Base-by-base conservation (phyloP, 2,888 invertebrate genomes). In the Pseudanteris insignis region DNA sequence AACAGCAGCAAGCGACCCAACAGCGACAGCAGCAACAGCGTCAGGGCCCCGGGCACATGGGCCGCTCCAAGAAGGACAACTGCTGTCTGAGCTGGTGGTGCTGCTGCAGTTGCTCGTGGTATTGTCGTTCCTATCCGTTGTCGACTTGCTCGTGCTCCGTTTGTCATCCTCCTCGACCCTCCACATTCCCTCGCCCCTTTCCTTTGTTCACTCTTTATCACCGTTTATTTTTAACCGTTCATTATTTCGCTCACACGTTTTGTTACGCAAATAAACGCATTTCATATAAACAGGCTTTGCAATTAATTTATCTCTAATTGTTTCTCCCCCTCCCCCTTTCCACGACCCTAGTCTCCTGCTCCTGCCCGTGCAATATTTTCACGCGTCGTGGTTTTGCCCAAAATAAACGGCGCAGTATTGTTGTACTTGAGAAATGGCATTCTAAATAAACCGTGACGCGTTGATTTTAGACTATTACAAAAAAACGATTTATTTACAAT, bases 41-140 rank as follows among this genome's bases (percentile, higher is more conserved):
- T 29, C 73, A 70, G 58, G 82, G 83, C 80, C 82, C 83, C 80
- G 83, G 78, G 77, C 83, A 82, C 78, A 83, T 73, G 67, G 77
- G 77, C 36, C 74, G 82, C 73, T 83, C 82, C 77, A 82, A 82
- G 80, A 84, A 84, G 82, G 84, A 81, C 82, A 84, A 84, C 82
- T 85, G 79, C 70, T 84, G 85, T 70, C 83, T 85, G 74, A 85
- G 85, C 81, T 85, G 85, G 82, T 85, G 85, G 81, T 85, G 85
- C 77, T 84, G 84, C 71, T 85, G 85, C 80, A 85, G 84, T 74
- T 81, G 81, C 76, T 81, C 81, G 77, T 86, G 85, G 85, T 85
- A 68, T 74, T 78, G 67, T 53, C 75, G 74, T 67, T 76, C 70
- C 65, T 71, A 18, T 29, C 12, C 30, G 40, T 36, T 43, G 9